Evolutionary conservation across 1,140 invertebrate genomes (phyloP).

Genomic region (Leptinotarsa lineolata): DNA sequence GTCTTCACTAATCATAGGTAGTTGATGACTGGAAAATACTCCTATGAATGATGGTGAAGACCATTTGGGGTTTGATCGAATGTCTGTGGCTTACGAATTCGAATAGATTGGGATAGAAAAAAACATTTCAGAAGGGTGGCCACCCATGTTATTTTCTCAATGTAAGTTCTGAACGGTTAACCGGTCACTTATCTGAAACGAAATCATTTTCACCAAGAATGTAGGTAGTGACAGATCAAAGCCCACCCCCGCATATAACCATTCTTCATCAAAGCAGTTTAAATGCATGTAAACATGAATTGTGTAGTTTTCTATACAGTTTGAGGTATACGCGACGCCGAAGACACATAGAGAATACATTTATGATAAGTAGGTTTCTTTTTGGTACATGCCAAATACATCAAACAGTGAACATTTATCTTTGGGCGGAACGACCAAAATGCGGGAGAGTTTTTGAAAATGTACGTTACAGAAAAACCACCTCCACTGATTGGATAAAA

Average conservation of each 20-base stretch:
- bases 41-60: no score
- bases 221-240: background rate
- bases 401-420: slow-evolving; percentile 49
- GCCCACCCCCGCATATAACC: slow-evolving; percentile 29
- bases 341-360: slow-evolving; percentile 59
- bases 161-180: no score
- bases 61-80: no score
- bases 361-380: slow-evolving; percentile 49
- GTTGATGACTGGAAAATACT: no score
- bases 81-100: no score
- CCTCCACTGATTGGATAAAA: background rate
- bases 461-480: background rate
- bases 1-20: no score
- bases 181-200: no score
- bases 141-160: no score
- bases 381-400: slow-evolving; percentile 55
- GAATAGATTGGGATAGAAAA: no score
- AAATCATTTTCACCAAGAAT: no score
- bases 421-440: background rate
- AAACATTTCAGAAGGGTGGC: no score
- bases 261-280: slow-evolving; percentile 55
- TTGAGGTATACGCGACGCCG: slow-evolving; percentile 57
- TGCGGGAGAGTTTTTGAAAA: background rate
- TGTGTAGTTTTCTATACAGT: slow-evolving; percentile 50
- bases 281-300: slow-evolving; percentile 42